phyloP scores from a whole-genome alignment of 2,888 invertebrate species.

The Baccha elongata region DNA sequence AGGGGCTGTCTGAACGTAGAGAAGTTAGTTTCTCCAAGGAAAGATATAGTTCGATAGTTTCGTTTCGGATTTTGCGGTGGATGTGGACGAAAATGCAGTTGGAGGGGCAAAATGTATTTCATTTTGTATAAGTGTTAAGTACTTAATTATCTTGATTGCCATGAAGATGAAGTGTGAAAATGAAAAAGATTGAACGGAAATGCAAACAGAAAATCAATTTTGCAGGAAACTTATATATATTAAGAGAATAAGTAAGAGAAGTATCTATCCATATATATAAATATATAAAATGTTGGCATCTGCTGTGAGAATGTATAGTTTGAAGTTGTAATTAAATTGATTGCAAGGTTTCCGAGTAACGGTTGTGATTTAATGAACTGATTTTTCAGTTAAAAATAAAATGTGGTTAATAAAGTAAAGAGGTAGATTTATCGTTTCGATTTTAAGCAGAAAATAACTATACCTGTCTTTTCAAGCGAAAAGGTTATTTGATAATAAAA shows the following conservation, averaged over 20 bases:
- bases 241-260: background rate
- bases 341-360: too few species aligned
- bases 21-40: background rate
- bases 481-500: too few species aligned
- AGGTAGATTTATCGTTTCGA: too few species aligned
- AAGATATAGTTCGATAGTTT: background rate
- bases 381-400: too few species aligned
- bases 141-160: conserved; percentile 44
- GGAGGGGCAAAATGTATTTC: background rate
- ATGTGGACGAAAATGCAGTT: conserved; percentile 6
- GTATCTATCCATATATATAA: too few species aligned
- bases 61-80: background rate
- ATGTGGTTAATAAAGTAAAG: too few species aligned
- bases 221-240: background rate
- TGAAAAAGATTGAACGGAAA: conserved; percentile 29
- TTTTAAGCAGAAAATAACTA: too few species aligned
- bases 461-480: too few species aligned
- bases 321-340: too few species aligned
- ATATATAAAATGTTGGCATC: too few species aligned
- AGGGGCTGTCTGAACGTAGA: background rate
- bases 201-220: conserved; percentile 34
- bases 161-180: conserved; percentile 22
- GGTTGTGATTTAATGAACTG: too few species aligned
- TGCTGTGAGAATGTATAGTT: too few species aligned
- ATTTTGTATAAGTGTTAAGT: conserved; percentile 34